Conservation (phyloP, 2,888 invertebrate genomes). For the Heteropelma amictum region DNA sequence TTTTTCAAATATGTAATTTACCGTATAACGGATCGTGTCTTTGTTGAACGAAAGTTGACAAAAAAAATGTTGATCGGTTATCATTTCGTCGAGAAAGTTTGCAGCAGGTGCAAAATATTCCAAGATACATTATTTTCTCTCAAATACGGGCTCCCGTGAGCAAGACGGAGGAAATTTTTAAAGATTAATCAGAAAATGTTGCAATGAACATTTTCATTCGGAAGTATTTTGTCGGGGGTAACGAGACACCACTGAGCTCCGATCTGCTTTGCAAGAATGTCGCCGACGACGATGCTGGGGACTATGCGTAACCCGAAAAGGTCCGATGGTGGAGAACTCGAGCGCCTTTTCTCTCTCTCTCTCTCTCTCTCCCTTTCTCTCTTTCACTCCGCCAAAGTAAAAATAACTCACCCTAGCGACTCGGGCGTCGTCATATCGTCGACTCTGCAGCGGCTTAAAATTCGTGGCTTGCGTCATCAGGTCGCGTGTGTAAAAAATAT, state of each 20-base stretch:
- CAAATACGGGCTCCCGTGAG: no score
- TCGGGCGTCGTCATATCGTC: conserved; percentile 43
- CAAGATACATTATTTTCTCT: no score
- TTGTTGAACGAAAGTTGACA: no score
- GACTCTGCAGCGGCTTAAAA: conserved; percentile 36
- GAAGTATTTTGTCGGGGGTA: conserved; percentile 55
- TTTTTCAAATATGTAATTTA: no score
- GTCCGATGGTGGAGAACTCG: conserved; percentile 65
- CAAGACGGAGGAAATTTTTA: no score
- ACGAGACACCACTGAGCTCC: conserved; percentile 63
- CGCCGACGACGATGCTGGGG: conserved; percentile 61
- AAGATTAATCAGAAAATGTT: no score
- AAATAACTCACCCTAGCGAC: conserved; percentile 73
- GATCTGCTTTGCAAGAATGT: conserved; percentile 28
- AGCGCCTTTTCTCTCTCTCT: conserved; percentile 46
- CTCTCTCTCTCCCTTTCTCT: conserved; percentile 47
- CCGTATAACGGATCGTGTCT: no score
- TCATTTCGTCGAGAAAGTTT: no score
- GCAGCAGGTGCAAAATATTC: no score
- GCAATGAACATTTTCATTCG: no score
- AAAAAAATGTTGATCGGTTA: no score
- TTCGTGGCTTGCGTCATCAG: conserved; percentile 45
- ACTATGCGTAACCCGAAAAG: conserved; percentile 75
- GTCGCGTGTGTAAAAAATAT: conserved; percentile 4
- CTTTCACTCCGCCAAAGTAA: conserved; percentile 64